Base-by-base conservation (phyloP, 2,888 invertebrate species). In the Agriopis marginaria region DNA sequence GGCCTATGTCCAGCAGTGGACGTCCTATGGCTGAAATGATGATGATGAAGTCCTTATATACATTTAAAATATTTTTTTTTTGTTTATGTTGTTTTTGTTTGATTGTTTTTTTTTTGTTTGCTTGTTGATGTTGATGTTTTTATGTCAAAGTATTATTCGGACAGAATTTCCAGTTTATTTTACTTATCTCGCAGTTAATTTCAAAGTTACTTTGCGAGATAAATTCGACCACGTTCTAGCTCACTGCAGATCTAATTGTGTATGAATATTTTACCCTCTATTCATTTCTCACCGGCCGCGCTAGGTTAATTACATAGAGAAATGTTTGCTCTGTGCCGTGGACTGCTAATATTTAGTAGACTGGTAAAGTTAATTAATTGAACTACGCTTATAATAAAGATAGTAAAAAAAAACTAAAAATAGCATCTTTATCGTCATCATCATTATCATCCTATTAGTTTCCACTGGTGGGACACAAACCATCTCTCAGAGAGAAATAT, bases 181-280 rank as follows among this genome's bases (percentile, higher is more conserved):
- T n/a, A 14, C 60, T 61, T 51, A 61, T 61, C 51, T 51, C 23
- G 42, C 44, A 10, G 58, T 23, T 7, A 8, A 3, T 58, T 61
- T 50, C 58, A 49, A 54, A 60, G 14, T 17, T 40, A n/a, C 32
- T 44, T 17, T 51, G 64, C 44, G 49, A 69, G 68, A 75, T 73
- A 69, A 72, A 75, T 71, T 59, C 54, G 51, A 70, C 63, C 66
- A 39, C 65, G 65, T 65, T 63, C 63, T 44, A 63, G 49, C 58
- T 61, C 61, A 61, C 59, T 66, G 44, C 63, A 71, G 68, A 74
- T 74, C 69, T 77, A 77, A 79, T 79, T 77, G 77, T 76, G 68
- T 73, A 73, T 78, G 75, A 78, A 79, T 79, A 76, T 73, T 76
- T 76, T 72, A 77, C 68, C 68, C 54, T 74, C 74, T 74, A 74